These are phyloP conservation scores for Garrulus glandarius DNA, from an alignment of 2,797 vertebrate species.

Conservation along the genomic window DNA sequence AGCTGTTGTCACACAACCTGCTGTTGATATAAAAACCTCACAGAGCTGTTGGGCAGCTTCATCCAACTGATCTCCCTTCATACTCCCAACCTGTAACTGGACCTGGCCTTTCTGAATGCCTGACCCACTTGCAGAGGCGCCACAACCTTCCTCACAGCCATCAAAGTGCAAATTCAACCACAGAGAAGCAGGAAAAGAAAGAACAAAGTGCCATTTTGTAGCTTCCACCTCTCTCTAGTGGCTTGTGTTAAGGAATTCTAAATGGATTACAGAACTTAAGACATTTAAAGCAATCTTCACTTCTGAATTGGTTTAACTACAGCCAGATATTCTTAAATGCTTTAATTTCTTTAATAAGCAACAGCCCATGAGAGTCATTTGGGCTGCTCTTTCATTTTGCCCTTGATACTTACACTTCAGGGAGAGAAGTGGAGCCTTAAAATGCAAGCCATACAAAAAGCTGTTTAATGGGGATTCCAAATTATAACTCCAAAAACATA, in stretches of 20 bases:
- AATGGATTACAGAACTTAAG: not conserved
- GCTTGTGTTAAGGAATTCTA: not conserved
- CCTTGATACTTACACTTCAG: not conserved
- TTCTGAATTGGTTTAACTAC: not conserved
- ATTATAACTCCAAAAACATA: not conserved
- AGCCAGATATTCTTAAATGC: not conserved
- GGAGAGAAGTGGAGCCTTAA: not conserved
- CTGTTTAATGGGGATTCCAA: slow-evolving; percentile 1
- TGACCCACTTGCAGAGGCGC: not conserved
- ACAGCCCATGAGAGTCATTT: not conserved
- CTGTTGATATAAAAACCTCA: not conserved
- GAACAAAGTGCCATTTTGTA: not conserved
- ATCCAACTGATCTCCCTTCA: not conserved
- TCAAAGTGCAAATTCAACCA: not conserved
- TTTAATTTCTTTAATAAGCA: slow-evolving; percentile 31
- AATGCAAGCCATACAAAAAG: not conserved
- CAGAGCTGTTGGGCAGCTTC: not conserved
- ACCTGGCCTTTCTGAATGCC: not conserved
- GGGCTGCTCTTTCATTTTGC: not conserved
- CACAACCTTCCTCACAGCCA: not conserved
- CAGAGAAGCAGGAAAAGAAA: not conserved
- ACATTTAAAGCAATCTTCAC: not conserved
- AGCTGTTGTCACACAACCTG: not conserved
- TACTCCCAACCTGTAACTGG: not conserved
- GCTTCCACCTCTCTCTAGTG: not conserved